Percentiles rank a stretch among this genome's conserved stretches.
phyloP scores from a whole-genome alignment of 2,797 vertebrate genomes.

The Trematomus bernacchii region DNA sequence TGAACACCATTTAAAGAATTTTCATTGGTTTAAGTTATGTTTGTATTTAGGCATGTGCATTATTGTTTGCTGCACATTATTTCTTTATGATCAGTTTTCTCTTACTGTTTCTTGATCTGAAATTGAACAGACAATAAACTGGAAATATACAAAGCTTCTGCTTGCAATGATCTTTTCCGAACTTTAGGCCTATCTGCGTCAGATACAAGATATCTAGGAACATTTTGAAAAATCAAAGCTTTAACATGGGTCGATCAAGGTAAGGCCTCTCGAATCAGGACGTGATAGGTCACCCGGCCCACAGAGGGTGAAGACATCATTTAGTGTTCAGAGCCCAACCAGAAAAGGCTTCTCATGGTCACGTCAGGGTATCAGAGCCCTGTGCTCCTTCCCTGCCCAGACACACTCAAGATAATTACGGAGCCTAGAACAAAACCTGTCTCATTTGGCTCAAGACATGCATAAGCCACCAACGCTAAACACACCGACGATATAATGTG shows the following conservation, averaged over 20 bases:
- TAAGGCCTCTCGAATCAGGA: constrained; percentile 38
- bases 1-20: neutral
- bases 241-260: constrained; percentile 66
- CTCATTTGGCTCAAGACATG: constrained; percentile 59
- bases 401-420: constrained; percentile 69
- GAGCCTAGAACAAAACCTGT: constrained; percentile 65
- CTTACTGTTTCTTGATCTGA: neutral
- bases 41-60: neutral
- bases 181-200: constrained; percentile 4
- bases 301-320: constrained; percentile 52
- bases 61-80: neutral
- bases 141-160: neutral
- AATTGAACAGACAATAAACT: neutral
- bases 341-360: constrained; percentile 70
- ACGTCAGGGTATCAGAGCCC: constrained; percentile 63
- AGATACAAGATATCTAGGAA: constrained; percentile 1
- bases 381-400: constrained; percentile 51
- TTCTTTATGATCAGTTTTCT: neutral
- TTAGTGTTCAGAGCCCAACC: constrained; percentile 58
- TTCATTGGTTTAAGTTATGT: constrained; percentile 6
- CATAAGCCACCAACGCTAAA: constrained; percentile 41
- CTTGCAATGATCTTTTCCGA: constrained; percentile 14
- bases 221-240: constrained; percentile 44
- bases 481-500: constrained; percentile 15
- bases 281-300: constrained; percentile 50